Evolutionary conservation across 1,140 invertebrate species (phyloP), one percentile per base, ranked within the genome.

Genomic region (Carposina sasakii): DNA sequence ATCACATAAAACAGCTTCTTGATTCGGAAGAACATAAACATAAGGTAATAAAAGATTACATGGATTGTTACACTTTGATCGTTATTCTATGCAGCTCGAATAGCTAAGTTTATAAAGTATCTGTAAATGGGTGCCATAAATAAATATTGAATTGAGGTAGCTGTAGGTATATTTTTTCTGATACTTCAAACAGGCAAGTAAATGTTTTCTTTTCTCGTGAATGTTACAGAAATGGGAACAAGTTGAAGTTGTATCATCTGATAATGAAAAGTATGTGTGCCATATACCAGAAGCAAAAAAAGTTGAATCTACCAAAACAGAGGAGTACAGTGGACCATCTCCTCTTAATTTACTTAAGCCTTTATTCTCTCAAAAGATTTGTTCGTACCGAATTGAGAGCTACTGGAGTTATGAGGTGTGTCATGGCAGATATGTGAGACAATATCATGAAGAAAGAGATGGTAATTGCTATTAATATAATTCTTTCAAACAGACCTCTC

Each of bases 391-490:
- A 54, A 85, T 98, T 46, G 97, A 99, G 77, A 92, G 92, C 30
- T 99, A 98, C 77, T 99, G 97, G 98, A 96, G 94, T 0, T 99
- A 99, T 86, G 96, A 99, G 85, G 86, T 99, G 8, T 99, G 98
- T 71, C 97, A 99, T 87, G 96, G 96, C 3, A 87, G 89, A 57
- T 91, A 93, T 76, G 89, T 99, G 2, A 87, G 94, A 9, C 98
- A 99, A 71, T 99, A 96, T 83, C 97, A 99, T 78, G 97, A 98
- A 81, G 95, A 97, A 64, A 89, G 95, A 54, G 96, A 98, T 81
- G 93, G 91, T 53, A 76, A 30, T 28, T n/a, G n/a, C n/a, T n/a
- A n/a, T n/a, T n/a, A n/a, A n/a, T n/a, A n/a, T n/a, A n/a, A n/a
- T n/a, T n/a, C n/a, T n/a, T n/a, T n/a, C 24, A 28, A 28, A 28